phyloP scores from a whole-genome alignment of 1,140 invertebrate species.

The Drosophila melanogaster region Release_6_plus_ISO1_MT NT_033777.3:30799001-30799500 shows the following conservation, averaged over 20 bases:
- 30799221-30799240: neutral
- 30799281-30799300: too few species aligned
- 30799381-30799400: constrained; percentile 21
- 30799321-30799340: neutral
- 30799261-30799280: too few species aligned
- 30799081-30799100: constrained; percentile 16
- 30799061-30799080: constrained; percentile 55
- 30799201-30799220: constrained; percentile 19
- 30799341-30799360: constrained; percentile 4
- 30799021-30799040: constrained; percentile 56
- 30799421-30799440: constrained; percentile 68
- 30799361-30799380: constrained; percentile 6
- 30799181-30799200: constrained; percentile 48
- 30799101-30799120: constrained; percentile 18
- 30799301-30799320: neutral
- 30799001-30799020: constrained; percentile 74
- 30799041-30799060: constrained; percentile 16
- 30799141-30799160: constrained; percentile 27
- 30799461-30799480: constrained; percentile 44
- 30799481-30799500: constrained; percentile 59
- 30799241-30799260: neutral
- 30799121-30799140: constrained; percentile 8
- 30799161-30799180: constrained; percentile 5
- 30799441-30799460: constrained; percentile 38
- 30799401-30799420: constrained; percentile 64